A percentile compares a stretch with the other conserved stretches of the same genome.
Conservation (phyloP, 2,113 vertebrate species). For the Megalops atlanticus region DNA sequence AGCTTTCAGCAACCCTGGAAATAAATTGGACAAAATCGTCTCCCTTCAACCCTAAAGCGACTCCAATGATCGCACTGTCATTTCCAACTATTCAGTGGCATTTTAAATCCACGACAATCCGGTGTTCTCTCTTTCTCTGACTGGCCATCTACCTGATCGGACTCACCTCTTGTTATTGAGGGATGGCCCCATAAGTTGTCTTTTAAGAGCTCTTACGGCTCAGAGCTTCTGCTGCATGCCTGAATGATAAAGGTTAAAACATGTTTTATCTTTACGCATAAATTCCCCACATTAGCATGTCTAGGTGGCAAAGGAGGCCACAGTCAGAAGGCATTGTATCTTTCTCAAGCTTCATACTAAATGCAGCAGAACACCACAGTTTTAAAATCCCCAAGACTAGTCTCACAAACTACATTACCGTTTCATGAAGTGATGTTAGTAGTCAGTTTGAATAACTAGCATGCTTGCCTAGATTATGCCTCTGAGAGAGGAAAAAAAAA, state of each 20-base stretch:
- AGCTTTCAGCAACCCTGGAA: constrained; percentile 18
- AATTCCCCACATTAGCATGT: no score
- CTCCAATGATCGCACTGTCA: constrained; percentile 25
- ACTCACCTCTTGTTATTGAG: neutral
- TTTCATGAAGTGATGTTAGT: constrained; percentile 1
- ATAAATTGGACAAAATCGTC: constrained; percentile 37
- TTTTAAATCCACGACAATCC: neutral
- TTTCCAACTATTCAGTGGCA: constrained; percentile 17
- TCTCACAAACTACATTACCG: neutral
- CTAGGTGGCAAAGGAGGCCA: neutral
- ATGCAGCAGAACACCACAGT: no score
- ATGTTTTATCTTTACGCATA: neutral
- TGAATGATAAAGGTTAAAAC: neutral
- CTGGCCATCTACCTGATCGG: neutral
- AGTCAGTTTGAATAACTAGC: neutral
- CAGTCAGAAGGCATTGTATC: no score
- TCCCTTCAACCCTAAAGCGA: constrained; percentile 26
- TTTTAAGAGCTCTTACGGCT: neutral
- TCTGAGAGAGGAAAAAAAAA: neutral
- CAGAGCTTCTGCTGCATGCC: neutral
- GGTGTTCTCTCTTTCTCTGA: neutral
- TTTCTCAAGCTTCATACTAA: no score
- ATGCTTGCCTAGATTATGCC: neutral
- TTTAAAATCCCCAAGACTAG: neutral
- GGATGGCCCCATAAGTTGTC: neutral